phyloP scores from a whole-genome alignment of 2,888 invertebrate species.

The Ormyrus labotus region DNA sequence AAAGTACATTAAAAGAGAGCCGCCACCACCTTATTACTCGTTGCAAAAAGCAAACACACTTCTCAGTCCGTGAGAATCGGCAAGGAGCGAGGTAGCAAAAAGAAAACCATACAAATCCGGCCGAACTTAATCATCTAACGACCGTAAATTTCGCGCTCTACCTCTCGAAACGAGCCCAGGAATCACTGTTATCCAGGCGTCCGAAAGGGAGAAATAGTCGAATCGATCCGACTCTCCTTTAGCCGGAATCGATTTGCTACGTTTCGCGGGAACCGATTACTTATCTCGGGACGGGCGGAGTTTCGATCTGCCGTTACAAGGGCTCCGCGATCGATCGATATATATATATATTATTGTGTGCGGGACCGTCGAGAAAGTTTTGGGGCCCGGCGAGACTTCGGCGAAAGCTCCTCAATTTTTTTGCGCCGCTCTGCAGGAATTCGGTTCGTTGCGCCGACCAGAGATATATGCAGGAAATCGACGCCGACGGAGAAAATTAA shows the following conservation, averaged over 20 bases:
- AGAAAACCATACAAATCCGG: neutral
- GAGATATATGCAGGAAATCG: too few relatives aligned
- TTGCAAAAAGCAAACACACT: neutral
- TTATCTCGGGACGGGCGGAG: neutral
- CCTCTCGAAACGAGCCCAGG: conserved; percentile 47
- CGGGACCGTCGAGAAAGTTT: too few relatives aligned
- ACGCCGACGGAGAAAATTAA: too few relatives aligned
- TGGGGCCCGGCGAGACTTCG: too few relatives aligned
- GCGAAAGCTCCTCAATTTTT: too few relatives aligned
- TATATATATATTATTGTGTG: too few relatives aligned
- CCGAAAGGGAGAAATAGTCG: neutral
- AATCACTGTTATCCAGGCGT: conserved; percentile 49
- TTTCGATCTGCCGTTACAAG: too few relatives aligned
- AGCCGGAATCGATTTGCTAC: conserved; percentile 37
- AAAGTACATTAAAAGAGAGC: neutral
- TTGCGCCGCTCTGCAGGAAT: too few relatives aligned
- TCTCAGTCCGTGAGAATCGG: neutral
- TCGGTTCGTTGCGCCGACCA: too few relatives aligned
- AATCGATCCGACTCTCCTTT: conserved; percentile 32
- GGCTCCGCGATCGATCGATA: too few relatives aligned
- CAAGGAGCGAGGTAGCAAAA: neutral
- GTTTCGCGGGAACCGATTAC: conserved; percentile 37
- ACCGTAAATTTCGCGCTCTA: conserved; percentile 45
- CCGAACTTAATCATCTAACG: conserved; percentile 9
- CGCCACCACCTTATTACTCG: neutral